These are phyloP conservation scores for Anagyrus pseudococci DNA, from an alignment of 2,888 invertebrate genomes.

Conservation along the genomic window DNA sequence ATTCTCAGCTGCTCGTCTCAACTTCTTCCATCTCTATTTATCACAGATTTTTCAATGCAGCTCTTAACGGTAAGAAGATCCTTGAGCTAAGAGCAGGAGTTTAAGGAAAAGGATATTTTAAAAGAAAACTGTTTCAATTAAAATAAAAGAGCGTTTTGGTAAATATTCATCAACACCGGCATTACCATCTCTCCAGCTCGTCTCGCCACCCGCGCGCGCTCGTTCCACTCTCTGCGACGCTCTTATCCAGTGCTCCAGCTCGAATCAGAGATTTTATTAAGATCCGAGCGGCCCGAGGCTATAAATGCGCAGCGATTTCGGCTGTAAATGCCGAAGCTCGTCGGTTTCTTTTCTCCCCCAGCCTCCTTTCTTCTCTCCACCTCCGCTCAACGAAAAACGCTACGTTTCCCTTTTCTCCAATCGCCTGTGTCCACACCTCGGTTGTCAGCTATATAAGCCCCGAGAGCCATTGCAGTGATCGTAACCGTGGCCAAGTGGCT, in stretches of 20 bases:
- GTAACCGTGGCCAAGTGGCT: conserved; percentile 44
- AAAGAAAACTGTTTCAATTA: background rate
- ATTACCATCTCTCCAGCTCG: too few relatives aligned
- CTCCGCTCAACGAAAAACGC: too few relatives aligned
- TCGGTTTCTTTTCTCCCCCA: background rate
- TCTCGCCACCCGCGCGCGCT: too few relatives aligned
- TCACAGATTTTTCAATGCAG: background rate
- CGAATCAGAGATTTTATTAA: conserved; percentile 57
- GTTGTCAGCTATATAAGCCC: conserved; percentile 58
- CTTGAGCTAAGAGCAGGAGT: background rate
- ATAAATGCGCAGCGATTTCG: conserved; percentile 56
- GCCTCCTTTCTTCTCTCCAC: too few relatives aligned
- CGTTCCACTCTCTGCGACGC: background rate
- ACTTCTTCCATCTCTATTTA: background rate
- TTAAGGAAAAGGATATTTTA: background rate
- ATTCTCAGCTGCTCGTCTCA: background rate
- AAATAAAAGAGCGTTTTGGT: too few relatives aligned
- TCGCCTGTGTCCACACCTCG: conserved; percentile 59
- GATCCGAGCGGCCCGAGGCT: conserved; percentile 53
- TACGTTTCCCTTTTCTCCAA: conserved; percentile 31
- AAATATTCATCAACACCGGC: conserved; percentile 10
- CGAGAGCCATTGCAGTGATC: conserved; percentile 47
- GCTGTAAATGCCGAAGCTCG: conserved; percentile 29
- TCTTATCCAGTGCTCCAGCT: conserved; percentile 22
- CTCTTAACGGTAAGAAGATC: background rate